Base-by-base conservation (phyloP, 2,888 invertebrate genomes). In the Acanthosoma haemorrhoidale region DNA sequence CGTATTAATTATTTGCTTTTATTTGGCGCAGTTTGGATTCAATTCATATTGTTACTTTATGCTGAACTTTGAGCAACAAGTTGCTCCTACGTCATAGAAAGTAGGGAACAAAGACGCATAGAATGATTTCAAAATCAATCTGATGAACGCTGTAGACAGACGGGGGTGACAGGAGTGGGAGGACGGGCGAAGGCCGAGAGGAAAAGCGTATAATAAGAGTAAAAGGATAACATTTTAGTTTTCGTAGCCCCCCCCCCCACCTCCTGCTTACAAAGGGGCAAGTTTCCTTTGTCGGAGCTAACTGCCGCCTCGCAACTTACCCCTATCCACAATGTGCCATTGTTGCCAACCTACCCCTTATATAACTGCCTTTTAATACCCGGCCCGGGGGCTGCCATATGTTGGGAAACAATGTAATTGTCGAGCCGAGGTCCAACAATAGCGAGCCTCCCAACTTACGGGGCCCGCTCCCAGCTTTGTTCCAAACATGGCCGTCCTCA, bases 391-490 rank as follows among this genome's bases (percentile, higher is more conserved):
- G 69, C 66, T 66, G 60, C 70, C 73, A 73, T 73, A 73, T 73
- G 73, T 73, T 73, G 71, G 70, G 73, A 72, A 73, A 73, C 73
- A 73, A 73, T 72, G 73, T 73, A 73, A 73, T 73, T 73, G 73
- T 72, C 69, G 71, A 25, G 31, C 16, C 43, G 39, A 4, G 15
- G 13, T 8, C 39, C 39, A 25, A 67, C 67, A 67, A 67, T 67
- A 57, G 34, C 60, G 4, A 15, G 18, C 63, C 63, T 21, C 16
- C 32, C 63, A 5, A 11, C n/a, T n/a, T n/a, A n/a, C n/a, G n/a
- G n/a, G n/a, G n/a, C 15, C 51, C 29, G 21, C 51, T 51, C 29
- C 43, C 34, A 38, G 68, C 36, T 60, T 70, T 51, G 38, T 68
- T 71, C 64, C 69, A 66, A 70, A 71, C 25, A 59, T 68, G 69